Evolutionary conservation across 2,888 invertebrate genomes (phyloP).

Genomic region (Eudasyphora cyanicolor): DNA sequence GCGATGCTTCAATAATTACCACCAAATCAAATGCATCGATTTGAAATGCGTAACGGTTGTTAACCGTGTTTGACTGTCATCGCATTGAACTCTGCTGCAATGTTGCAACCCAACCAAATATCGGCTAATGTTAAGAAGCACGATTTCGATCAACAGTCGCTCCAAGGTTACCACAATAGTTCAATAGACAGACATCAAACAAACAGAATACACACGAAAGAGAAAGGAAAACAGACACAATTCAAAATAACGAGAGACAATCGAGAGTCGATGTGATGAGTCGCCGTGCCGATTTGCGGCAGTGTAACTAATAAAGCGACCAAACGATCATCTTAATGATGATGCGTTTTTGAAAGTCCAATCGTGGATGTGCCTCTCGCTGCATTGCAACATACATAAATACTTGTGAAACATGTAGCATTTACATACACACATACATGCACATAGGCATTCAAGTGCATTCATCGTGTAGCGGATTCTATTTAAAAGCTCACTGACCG

Average conservation of each 20-base stretch:
- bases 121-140: neutral
- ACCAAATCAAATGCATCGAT: neutral
- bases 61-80: neutral
- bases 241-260: neutral
- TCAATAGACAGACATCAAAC: neutral
- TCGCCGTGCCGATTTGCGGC: neutral
- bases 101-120: neutral
- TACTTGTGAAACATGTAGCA: too few relatives aligned
- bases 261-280: neutral
- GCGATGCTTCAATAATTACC: neutral
- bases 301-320: neutral
- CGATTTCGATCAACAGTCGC: neutral
- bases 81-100: constrained; percentile 1
- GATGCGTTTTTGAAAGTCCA: constrained; percentile 14
- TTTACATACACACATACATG: neutral
- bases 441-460: neutral
- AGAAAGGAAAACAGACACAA: constrained; percentile 8
- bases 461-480: too few relatives aligned
- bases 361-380: neutral
- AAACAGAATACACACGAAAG: neutral
- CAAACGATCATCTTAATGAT: neutral
- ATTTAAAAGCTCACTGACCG: too few relatives aligned
- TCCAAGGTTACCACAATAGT: constrained; percentile 7
- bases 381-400: neutral
- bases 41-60: neutral